These are phyloP conservation scores for Stenodema calcarata DNA, from an alignment of 2,888 invertebrate species.

Conservation along the genomic window DNA sequence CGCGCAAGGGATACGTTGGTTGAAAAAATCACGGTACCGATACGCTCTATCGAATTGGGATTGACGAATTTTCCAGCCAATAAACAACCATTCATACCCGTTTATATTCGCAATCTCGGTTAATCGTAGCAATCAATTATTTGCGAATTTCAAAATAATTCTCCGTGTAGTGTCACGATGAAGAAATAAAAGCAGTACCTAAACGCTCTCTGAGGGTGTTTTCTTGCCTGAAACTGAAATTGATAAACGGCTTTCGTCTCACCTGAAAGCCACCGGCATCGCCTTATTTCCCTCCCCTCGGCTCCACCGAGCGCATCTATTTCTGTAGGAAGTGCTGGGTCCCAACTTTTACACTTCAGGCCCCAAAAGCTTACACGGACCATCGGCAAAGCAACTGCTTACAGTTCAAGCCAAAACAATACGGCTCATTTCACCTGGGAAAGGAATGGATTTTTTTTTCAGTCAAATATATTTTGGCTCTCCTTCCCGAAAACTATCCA, in stretches of 20 bases:
- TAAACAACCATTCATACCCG: background rate
- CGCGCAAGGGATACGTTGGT: too few species aligned
- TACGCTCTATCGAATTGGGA: too few species aligned
- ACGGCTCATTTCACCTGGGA: conserved; percentile 37
- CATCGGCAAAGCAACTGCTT: conserved; percentile 44
- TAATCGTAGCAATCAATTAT: background rate
- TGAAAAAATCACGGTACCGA: too few species aligned
- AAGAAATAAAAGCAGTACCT: background rate
- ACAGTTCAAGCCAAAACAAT: conserved; percentile 44
- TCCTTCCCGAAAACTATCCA: background rate
- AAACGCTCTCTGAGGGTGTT: background rate
- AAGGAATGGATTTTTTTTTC: background rate
- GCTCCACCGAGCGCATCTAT: background rate
- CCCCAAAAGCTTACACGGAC: conserved; percentile 36
- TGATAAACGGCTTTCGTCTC: conserved; percentile 34
- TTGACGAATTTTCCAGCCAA: too few species aligned
- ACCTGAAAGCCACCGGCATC: conserved; percentile 1
- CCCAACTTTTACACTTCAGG: background rate
- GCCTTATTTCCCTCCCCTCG: conserved; percentile 19
- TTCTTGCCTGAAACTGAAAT: background rate
- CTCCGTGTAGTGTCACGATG: background rate
- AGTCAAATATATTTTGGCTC: background rate
- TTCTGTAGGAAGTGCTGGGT: conserved; percentile 1
- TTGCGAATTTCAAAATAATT: background rate
- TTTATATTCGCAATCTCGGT: background rate